These are phyloP conservation scores for Caenorhabditis drosophilae DNA, from an alignment of 2,888 invertebrate species.

Conservation along the genomic window DNA sequence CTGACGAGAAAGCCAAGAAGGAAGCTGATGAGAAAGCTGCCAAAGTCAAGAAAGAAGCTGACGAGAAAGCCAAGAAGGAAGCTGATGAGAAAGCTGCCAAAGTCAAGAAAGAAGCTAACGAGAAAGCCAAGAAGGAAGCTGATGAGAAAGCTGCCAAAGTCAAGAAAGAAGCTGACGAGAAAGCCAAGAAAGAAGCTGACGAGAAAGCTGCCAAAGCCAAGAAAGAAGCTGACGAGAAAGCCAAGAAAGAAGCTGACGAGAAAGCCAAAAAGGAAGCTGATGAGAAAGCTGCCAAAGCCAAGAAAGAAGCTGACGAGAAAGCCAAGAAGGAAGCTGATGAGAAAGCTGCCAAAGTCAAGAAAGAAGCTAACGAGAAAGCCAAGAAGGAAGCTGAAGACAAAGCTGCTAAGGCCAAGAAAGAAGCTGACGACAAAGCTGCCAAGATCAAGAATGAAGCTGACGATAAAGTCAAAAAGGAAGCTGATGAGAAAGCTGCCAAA, in stretches of 20 bases:
- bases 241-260: slow-evolving; percentile 4
- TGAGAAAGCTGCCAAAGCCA: slow-evolving; percentile 6
- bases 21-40: too few species aligned
- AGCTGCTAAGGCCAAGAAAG: slow-evolving; percentile 10
- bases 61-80: too few species aligned
- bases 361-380: not conserved
- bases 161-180: slow-evolving; percentile 6
- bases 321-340: slow-evolving; percentile 5
- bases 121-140: too few species aligned
- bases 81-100: too few species aligned
- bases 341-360: slow-evolving; percentile 8
- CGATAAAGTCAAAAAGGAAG: not conserved
- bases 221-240: too few species aligned
- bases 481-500: slow-evolving; percentile 1
- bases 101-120: too few species aligned
- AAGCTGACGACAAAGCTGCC: slow-evolving; percentile 5
- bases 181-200: slow-evolving; percentile 17
- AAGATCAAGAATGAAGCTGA: slow-evolving; percentile 1
- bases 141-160: too few species aligned
- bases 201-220: too few species aligned
- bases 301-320: slow-evolving; percentile 4
- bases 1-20: too few species aligned
- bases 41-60: too few species aligned
- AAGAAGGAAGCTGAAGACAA: slow-evolving; percentile 11
- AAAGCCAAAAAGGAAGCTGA: slow-evolving; percentile 4